Evolutionary conservation across 2,888 invertebrate genomes (phyloP), one percentile per base, ranked within the genome.

Genomic region (Gari tellinella): DNA sequence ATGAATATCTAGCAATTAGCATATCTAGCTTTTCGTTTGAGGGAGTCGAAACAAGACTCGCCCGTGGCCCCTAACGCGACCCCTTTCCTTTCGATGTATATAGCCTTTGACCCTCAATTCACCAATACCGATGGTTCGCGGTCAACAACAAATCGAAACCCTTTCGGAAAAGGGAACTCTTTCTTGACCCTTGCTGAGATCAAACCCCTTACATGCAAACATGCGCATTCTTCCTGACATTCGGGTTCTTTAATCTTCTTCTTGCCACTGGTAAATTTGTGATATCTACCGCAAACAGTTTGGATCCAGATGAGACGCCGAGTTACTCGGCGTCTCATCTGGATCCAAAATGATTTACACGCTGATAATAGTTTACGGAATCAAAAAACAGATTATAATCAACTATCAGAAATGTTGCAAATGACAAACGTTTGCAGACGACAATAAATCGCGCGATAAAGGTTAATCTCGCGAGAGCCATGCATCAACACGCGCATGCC

Each of bases 181-280:
- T 41, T 25, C 31, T 23, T 60, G 70, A 70, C 70, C 70, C 53
- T 45, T 64, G 15, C 49, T 15, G 15, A 53, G 70, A 70, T 70
- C 70, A 70, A 70, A 52, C 70, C 58, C 70, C 15, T 70, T 51
- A 70, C 64, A 64, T 43, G 60, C 66, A 38, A 53, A 58, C 66
- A 19, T 57, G 58, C 52, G 58, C 62, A 69, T 57, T 57, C 12
- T 25, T 19, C 4, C n/a, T 46, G 69, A 69, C 62, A 62, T 57
- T 45, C 57, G n/a, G 21, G 31, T 38, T 38, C 45, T 64, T 25
- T 26, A 57, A 65, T n/a, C n/a, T n/a, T n/a, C n/a, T n/a, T n/a
- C n/a, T n/a, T n/a, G n/a, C n/a, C n/a, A n/a, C n/a, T n/a, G n/a
- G n/a, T n/a, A n/a, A n/a, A n/a, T n/a, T n/a, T n/a, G n/a, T n/a